phyloP scores from a whole-genome alignment of 2,113 vertebrate genomes.

The Pseudonaja textilis region DNA sequence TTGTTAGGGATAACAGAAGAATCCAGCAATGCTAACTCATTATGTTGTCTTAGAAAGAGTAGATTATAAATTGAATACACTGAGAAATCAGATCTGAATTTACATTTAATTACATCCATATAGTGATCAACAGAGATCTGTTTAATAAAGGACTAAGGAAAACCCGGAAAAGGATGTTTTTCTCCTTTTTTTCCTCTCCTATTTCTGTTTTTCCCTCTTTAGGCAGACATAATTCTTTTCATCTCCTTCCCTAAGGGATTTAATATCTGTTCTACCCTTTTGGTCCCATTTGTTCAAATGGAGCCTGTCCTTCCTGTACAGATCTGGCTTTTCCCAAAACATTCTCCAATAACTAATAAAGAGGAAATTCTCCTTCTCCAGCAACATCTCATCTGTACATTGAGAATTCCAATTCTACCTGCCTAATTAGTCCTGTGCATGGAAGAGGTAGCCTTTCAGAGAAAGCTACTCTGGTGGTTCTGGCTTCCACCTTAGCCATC shows the following conservation, averaged over 20 bases:
- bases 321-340: background rate
- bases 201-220: background rate
- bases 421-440: background rate
- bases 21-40: background rate
- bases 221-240: background rate
- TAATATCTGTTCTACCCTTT: background rate
- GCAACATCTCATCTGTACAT: background rate
- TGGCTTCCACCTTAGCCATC: background rate
- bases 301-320: background rate
- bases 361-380: background rate
- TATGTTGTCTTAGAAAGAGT: background rate
- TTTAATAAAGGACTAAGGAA: background rate
- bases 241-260: background rate
- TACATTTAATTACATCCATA: background rate
- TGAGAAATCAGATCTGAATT: background rate
- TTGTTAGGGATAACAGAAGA: background rate
- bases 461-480: background rate
- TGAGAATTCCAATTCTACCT: background rate
- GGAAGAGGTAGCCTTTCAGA: background rate
- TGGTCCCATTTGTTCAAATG: too few relatives aligned
- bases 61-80: background rate
- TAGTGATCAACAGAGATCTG: background rate
- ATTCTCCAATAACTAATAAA: background rate
- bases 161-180: background rate
- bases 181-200: background rate